These are phyloP conservation scores for Parazoanthus darwini DNA, from an alignment of 92 coral and sea anemone genomes.

Conservation along the genomic window DNA sequence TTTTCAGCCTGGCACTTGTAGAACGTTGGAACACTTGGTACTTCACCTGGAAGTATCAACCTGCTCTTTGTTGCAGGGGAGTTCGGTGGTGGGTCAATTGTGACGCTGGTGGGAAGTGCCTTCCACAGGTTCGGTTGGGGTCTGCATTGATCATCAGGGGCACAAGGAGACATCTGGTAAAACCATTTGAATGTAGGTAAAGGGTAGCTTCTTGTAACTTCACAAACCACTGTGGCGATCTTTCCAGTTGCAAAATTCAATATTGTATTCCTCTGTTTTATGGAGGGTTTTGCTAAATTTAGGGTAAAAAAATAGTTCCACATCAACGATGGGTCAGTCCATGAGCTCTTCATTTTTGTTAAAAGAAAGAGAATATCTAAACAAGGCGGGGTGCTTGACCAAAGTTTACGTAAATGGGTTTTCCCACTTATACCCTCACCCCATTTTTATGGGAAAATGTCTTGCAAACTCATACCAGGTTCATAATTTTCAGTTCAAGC, in stretches of 20 bases:
- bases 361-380: too few species aligned
- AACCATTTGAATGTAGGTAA: slow-evolving; percentile 50
- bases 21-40: slow-evolving; percentile 29
- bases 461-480: too few species aligned
- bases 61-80: background rate
- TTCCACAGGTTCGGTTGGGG: slow-evolving; percentile 29
- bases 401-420: too few species aligned
- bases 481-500: too few species aligned
- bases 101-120: background rate
- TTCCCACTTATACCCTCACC: too few species aligned
- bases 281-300: slow-evolving; percentile 22
- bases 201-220: slow-evolving; percentile 27
- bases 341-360: too few species aligned
- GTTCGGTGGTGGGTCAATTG: background rate
- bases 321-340: background rate
- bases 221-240: slow-evolving; percentile 21
- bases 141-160: slow-evolving; percentile 15
- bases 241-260: slow-evolving; percentile 2
- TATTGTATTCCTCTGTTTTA: background rate
- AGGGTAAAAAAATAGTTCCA: background rate
- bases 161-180: slow-evolving; percentile 28
- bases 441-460: too few species aligned
- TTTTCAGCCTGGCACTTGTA: slow-evolving; percentile 74
- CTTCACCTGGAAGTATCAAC: background rate
- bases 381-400: too few species aligned